These are phyloP conservation scores for Drosophila paracracens DNA, from an alignment of 2,888 invertebrate genomes.

Conservation along the genomic window DNA sequence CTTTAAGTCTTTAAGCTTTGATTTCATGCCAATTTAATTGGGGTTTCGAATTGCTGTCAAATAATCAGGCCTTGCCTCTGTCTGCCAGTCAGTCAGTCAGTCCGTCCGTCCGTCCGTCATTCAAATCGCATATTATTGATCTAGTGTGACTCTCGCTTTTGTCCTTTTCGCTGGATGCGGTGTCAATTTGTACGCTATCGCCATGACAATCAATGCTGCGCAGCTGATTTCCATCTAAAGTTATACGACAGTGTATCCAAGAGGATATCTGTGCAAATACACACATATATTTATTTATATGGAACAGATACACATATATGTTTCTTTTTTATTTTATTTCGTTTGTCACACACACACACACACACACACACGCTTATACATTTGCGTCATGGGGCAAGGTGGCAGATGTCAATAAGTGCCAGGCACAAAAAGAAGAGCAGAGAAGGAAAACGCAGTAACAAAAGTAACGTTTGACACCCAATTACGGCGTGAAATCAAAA, in stretches of 20 bases:
- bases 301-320: constrained; percentile 16
- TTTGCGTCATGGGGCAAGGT: constrained; percentile 47
- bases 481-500: constrained; percentile 79
- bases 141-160: constrained; percentile 54
- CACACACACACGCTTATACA: constrained; percentile 8
- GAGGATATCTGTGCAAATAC: constrained; percentile 42
- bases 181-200: constrained; percentile 69
- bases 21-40: constrained; percentile 57
- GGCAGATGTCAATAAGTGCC: constrained; percentile 78
- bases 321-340: constrained; percentile 12
- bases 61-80: constrained; percentile 38
- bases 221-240: constrained; percentile 73
- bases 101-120: constrained; percentile 45
- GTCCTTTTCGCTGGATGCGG: constrained; percentile 36
- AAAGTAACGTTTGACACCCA: constrained; percentile 79
- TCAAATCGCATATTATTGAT: constrained; percentile 75
- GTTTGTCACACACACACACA: constrained; percentile 6
- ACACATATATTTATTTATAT: constrained; percentile 21
- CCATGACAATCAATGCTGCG: constrained; percentile 69
- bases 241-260: constrained; percentile 43
- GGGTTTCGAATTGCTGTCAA: constrained; percentile 45
- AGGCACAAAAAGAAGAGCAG: constrained; percentile 43
- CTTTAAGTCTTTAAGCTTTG: constrained; percentile 20
- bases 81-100: constrained; percentile 16
- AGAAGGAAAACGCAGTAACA: constrained; percentile 64